Conservation (phyloP, 2,113 vertebrate species). For the chimpanzee (Pan troglodytes) region DNA sequence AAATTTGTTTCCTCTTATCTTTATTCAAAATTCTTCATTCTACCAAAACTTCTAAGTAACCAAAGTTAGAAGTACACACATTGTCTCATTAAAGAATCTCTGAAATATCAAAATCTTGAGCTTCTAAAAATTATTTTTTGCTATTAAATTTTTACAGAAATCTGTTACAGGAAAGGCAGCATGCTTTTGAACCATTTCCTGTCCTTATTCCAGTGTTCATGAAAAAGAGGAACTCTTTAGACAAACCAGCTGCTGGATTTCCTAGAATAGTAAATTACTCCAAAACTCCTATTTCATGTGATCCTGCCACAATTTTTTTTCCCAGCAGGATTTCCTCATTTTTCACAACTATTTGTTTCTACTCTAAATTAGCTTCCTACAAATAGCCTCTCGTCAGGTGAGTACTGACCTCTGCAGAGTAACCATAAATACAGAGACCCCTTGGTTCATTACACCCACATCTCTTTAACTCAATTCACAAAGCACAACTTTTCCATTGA, state of each 20-base stretch:
- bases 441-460: not conserved
- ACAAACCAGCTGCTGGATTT: constrained; percentile 60
- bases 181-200: constrained; percentile 45
- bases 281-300: constrained; percentile 39
- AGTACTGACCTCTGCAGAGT: not conserved
- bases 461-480: not conserved
- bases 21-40: constrained; percentile 24
- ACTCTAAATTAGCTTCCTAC: constrained; percentile 55
- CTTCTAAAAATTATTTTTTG: constrained; percentile 29
- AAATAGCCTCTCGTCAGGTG: not conserved
- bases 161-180: not conserved
- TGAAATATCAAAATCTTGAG: not conserved
- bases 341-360: constrained; percentile 60
- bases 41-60: not conserved
- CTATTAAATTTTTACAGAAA: constrained; percentile 38
- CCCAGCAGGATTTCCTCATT: constrained; percentile 64
- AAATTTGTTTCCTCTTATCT: not conserved
- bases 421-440: not conserved
- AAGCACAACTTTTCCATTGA: not conserved
- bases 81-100: constrained; percentile 12
- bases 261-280: constrained; percentile 64
- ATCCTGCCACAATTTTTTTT: constrained; percentile 19
- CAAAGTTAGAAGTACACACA: constrained; percentile 12
- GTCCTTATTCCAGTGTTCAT: constrained; percentile 40
- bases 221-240: constrained; percentile 51